phyloP scores from a whole-genome alignment of 1,140 invertebrate species.

The Odontomachus brunneus region DNA sequence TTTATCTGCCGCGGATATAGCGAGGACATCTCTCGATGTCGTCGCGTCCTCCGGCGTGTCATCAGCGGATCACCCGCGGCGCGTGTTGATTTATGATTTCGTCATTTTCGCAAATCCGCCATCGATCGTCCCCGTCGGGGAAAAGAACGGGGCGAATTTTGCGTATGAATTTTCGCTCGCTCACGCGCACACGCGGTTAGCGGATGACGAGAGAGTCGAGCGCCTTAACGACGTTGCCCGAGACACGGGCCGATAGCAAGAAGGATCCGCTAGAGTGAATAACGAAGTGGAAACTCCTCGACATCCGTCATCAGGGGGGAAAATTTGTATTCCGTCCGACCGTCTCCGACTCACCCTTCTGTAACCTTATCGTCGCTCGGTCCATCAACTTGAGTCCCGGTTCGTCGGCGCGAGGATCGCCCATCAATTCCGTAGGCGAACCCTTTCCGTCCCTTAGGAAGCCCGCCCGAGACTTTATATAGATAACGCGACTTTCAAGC shows the following conservation, averaged over 20 bases:
- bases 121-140: neutral
- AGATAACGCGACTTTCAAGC: slow-evolving; percentile 47
- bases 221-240: slow-evolving; percentile 44
- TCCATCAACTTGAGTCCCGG: slow-evolving; percentile 80
- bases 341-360: slow-evolving; percentile 70
- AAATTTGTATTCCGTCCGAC: slow-evolving; percentile 79
- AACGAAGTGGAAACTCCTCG: slow-evolving; percentile 79
- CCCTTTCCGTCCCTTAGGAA: slow-evolving; percentile 54
- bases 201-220: slow-evolving; percentile 10
- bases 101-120: slow-evolving; percentile 27
- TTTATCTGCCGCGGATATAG: neutral
- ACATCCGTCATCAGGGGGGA: slow-evolving; percentile 77
- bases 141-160: slow-evolving; percentile 62
- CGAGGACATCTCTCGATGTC: neutral
- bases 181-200: too few relatives aligned
- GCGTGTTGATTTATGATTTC: slow-evolving; percentile 50
- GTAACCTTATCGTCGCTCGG: slow-evolving; percentile 79
- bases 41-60: neutral
- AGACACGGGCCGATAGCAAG: slow-evolving; percentile 51
- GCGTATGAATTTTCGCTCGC: slow-evolving; percentile 52
- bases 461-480: slow-evolving; percentile 32
- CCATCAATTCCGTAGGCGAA: slow-evolving; percentile 78
- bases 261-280: slow-evolving; percentile 68
- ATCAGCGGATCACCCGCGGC: neutral
- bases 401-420: slow-evolving; percentile 70